Evolutionary conservation across 2,113 vertebrate genomes (phyloP), one percentile per base, ranked within the genome.

Genomic region (Eublepharis macularius): DNA sequence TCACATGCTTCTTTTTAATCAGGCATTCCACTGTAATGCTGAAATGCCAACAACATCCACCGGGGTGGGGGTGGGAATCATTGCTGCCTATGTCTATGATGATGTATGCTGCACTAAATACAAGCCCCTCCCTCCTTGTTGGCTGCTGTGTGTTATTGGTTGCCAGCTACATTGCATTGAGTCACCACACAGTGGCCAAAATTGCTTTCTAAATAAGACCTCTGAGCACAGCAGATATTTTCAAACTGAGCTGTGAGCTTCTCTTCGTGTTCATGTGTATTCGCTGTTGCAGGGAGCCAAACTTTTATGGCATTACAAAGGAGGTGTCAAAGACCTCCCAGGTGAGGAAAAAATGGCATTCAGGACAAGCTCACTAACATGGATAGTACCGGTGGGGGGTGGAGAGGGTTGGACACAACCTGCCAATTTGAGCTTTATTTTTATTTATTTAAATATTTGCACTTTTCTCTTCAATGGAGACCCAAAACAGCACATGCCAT

Each of bases 1-100:
- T 89, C 88, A 69, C 86, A 95, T 84, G 70, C 82, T 93, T 92
- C 84, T 84, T 89, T 94, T 94, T 94, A 94, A 94, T 95, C 89
- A 94, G 86, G 51, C 87, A 68, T 91, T 88, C 80, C 86, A 90
- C 81, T 66, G 84, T 79, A 91, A 90, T 3, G 0, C 39, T 54
- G 54, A 81, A 91, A 93, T 76, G 88, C 86, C 93, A 93, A 87
- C 76, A 89, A 63, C 82, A 84, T 89, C 41, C 73, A 83, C 36
- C 14, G 57, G 57, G 54, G 54, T 6, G 51, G 51, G 19, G 91
- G 93, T n/a, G 92, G 93, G 91, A 65, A 91, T 3, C n/a, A 70
- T 51, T 80, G 69, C 24, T 91, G 80, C 85, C 51, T 76, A 87
- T 82, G 86, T 81, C 21, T 36, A 75, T 78, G 88, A 87, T 73